These are phyloP conservation scores for Lithobates pipiens DNA, from an alignment of 2,797 vertebrate species.

Conservation along the genomic window DNA sequence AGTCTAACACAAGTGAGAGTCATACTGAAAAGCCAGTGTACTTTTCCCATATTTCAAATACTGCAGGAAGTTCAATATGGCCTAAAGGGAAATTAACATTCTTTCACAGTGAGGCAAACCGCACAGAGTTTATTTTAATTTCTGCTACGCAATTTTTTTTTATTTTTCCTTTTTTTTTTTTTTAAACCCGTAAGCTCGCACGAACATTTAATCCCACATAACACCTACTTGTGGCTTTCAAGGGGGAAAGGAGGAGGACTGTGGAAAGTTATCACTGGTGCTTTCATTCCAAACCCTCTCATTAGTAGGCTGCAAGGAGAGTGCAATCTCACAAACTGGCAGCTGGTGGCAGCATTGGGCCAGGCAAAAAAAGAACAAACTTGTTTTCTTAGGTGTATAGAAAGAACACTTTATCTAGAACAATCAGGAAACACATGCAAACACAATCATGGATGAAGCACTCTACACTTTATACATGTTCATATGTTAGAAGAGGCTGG, in stretches of 20 bases:
- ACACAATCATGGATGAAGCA: no score
- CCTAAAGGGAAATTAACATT: slow-evolving; percentile 63
- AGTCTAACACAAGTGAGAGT: slow-evolving; percentile 40
- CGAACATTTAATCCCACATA: slow-evolving; percentile 51
- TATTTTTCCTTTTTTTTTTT: slow-evolving; percentile 2
- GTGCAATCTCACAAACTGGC: slow-evolving; percentile 69
- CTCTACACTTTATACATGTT: no score
- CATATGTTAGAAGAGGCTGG: no score
- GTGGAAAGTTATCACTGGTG: not conserved
- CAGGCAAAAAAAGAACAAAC: slow-evolving; percentile 42
- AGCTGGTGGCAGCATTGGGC: slow-evolving; percentile 89
- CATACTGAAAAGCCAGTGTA: slow-evolving; percentile 37
- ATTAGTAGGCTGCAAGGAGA: not conserved
- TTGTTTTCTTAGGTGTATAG: no score
- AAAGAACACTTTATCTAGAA: no score
- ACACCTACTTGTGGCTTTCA: slow-evolving; percentile 45
- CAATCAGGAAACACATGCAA: no score
- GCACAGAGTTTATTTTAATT: slow-evolving; percentile 17
- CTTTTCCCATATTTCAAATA: slow-evolving; percentile 46
- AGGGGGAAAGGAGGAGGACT: slow-evolving; percentile 24
- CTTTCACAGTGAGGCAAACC: slow-evolving; percentile 56
- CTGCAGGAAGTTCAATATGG: slow-evolving; percentile 38
- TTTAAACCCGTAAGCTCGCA: slow-evolving; percentile 40
- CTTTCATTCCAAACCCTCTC: not conserved
- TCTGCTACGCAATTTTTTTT: slow-evolving; percentile 30